phyloP scores from a whole-genome alignment of 2,113 vertebrate species.

The Cinclus cinclus region DNA sequence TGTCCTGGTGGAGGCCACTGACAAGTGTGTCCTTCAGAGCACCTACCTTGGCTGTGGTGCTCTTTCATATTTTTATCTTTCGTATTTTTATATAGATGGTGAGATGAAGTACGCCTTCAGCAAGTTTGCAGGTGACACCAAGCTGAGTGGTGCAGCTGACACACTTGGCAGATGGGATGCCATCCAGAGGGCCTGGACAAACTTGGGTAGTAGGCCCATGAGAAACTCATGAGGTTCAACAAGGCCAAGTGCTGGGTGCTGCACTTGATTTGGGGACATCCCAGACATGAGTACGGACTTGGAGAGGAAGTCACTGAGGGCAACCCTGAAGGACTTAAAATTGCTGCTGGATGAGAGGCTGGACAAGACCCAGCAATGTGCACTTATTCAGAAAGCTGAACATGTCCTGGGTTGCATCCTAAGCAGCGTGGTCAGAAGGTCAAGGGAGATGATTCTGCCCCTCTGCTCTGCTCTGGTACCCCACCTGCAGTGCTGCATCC shows the following conservation, averaged over 20 bases:
- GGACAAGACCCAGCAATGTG: background rate
- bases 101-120: background rate
- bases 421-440: rapidly evolving
- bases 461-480: background rate
- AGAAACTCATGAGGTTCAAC: background rate
- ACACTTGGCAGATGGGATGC: background rate
- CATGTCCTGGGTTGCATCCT: background rate
- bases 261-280: background rate
- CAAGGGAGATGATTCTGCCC: rapidly evolving
- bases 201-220: background rate
- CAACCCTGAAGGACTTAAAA: background rate
- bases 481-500: background rate
- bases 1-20: background rate
- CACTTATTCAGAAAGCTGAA: rapidly evolving
- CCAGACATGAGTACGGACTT: background rate
- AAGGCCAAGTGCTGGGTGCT: background rate
- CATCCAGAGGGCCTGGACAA: background rate
- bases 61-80: background rate
- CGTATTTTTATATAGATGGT: background rate
- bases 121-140: background rate
- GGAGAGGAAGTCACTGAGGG: background rate
- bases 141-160: background rate
- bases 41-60: rapidly evolving
- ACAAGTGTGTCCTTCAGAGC: background rate
- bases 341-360: background rate